Percentiles rank a stretch among this genome's conserved stretches.
Conservation (phyloP, 1,140 invertebrate species). For the Hirudo medicinalis region DNA sequence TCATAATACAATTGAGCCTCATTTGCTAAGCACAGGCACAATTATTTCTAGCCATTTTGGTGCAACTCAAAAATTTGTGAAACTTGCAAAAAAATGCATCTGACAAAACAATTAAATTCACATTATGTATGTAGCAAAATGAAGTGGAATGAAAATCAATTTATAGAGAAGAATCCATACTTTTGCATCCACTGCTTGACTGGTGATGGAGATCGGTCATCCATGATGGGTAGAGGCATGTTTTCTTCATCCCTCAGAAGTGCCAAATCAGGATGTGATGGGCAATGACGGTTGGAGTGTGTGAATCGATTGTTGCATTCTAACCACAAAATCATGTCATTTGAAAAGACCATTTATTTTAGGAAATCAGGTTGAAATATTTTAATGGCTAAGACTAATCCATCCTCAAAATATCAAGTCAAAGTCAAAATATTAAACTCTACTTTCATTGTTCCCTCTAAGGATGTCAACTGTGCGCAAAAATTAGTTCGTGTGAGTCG, state of each 20-base stretch:
- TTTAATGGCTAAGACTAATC: too few species aligned
- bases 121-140: too few species aligned
- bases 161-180: constrained; percentile 30
- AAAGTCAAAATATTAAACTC: too few species aligned
- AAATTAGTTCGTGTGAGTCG: too few species aligned
- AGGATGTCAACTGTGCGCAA: too few species aligned
- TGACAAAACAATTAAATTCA: too few species aligned
- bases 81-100: too few species aligned
- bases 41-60: too few species aligned
- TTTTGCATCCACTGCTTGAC: constrained; percentile 49
- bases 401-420: too few species aligned
- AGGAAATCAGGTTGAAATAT: neutral
- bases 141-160: constrained; percentile 14
- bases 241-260: constrained; percentile 29
- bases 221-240: constrained; percentile 40
- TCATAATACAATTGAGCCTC: constrained; percentile 18
- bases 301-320: constrained; percentile 56
- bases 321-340: constrained; percentile 21
- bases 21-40: too few species aligned
- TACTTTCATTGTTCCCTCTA: too few species aligned
- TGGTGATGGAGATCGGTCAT: constrained; percentile 41
- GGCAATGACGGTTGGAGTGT: constrained; percentile 65
- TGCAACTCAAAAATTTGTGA: too few species aligned
- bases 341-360: neutral
- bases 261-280: constrained; percentile 36